Base-by-base conservation (phyloP, 2,113 vertebrate species). In the Nannobrachium achirus region DNA sequence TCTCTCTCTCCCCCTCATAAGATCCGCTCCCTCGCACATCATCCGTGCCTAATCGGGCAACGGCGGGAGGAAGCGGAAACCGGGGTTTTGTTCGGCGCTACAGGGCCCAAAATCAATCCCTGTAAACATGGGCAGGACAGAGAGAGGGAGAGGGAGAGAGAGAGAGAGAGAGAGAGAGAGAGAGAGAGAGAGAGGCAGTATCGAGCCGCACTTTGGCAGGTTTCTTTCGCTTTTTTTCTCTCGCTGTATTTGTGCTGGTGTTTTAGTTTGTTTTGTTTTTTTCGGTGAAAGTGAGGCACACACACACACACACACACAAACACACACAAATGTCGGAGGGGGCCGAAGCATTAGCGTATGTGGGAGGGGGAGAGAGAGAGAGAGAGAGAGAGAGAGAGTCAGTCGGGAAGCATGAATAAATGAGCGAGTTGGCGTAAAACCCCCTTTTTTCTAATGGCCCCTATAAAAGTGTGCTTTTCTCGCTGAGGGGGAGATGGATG, bases 1-100 rank as follows among this genome's bases (percentile, higher is more conserved):
- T 25, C 20, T 25, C 20, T 25, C 20, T 25, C 20, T 25, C 20
- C 6, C 25, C 6, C 25, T 33, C 25, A 5, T 33, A n/a, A n/a
- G 25, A 33, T 33, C 1, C 25, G 0, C 71, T 77, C 59, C 6
- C 74, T 60, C 51, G 41, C 69, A 57, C 74, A 6, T 55, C 74
- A 6, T 55, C 79, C 68, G 7, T 73, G 78, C 42, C 80, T 75
- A 83, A 87, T 86, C 76, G 42, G 42, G 64, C 71, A 58, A 69
- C 68, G 51, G 39, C 56, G 56, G 56, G 64, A 48, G 71, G 73
- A 76, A 76, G 77, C 25, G 25, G 25, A 33, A 33, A 2, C 25
- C 25, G 25, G 25, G n/a, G n/a, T n/a, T n/a, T 33, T 1, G 25
- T 33, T 33, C 56, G 25, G 62, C 1, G 53, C 79, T 57, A 63